Percentiles rank a stretch among this genome's conserved stretches.
Evolutionary conservation across 2,888 invertebrate genomes (phyloP).

Genomic region (Hipparchia semele): DNA sequence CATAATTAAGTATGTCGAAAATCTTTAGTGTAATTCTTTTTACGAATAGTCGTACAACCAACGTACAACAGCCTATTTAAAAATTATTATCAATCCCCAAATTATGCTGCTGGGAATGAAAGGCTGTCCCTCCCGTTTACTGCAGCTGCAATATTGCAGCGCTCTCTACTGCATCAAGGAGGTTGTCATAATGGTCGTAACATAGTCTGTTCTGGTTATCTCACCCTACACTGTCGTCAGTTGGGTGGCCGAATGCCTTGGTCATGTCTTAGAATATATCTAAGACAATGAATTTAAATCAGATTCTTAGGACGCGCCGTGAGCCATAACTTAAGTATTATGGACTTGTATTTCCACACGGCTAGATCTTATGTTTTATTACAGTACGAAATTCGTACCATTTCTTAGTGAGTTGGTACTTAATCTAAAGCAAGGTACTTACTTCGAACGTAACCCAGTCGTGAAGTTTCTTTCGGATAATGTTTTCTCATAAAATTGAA

Average conservation of each 20-base stretch:
- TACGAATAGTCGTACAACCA: too few species aligned
- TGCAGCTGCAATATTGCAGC: too few species aligned
- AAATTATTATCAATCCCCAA: too few species aligned
- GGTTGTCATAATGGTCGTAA: too few species aligned
- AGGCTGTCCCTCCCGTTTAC: too few species aligned
- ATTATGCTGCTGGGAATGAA: too few species aligned
- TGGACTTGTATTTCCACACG: conserved; percentile 18
- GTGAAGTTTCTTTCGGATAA: not conserved
- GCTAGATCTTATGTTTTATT: conserved; percentile 14
- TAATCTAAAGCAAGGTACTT: not conserved
- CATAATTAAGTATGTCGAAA: too few species aligned
- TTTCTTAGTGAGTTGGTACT: conserved; percentile 3
- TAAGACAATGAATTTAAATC: conserved; percentile 22
- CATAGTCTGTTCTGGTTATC: not conserved
- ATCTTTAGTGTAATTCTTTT: too few species aligned
- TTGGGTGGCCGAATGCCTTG: conserved; percentile 11
- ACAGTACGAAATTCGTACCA: conserved; percentile 11
- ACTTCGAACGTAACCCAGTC: not conserved
- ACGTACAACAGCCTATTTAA: too few species aligned
- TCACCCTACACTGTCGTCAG: not conserved
- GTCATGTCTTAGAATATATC: conserved; percentile 18
- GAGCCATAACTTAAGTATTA: conserved; percentile 21
- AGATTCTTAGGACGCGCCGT: conserved; percentile 18
- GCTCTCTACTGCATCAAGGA: too few species aligned
- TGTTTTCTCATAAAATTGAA: not conserved